These are phyloP conservation scores for Bufo bufo DNA, from an alignment of 2,113 vertebrate species.

Conservation along the genomic window DNA sequence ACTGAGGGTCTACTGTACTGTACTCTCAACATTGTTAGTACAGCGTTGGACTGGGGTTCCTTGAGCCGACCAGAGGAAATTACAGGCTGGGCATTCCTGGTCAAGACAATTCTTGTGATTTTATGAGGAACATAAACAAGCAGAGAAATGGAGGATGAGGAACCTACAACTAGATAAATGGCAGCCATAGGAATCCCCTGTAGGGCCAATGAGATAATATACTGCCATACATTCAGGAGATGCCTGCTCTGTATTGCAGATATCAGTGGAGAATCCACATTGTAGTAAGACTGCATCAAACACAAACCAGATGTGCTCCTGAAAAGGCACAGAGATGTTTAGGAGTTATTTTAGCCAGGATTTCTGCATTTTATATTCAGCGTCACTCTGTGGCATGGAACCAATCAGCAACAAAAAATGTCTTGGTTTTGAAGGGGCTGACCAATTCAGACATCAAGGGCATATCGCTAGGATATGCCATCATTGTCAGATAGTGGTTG, in stretches of 20 bases:
- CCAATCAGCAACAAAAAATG: neutral
- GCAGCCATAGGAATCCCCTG: neutral
- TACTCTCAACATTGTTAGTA: too few species aligned
- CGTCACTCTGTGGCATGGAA: constrained; percentile 1
- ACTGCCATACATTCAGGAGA: neutral
- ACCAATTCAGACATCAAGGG: too few species aligned
- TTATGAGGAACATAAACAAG: neutral
- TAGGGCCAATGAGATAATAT: neutral
- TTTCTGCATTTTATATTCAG: constrained; percentile 1
- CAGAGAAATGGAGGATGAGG: neutral
- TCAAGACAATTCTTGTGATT: neutral
- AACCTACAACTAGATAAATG: neutral
- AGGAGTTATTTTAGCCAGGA: neutral
- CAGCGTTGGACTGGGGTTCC: too few species aligned
- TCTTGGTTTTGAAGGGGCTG: neutral
- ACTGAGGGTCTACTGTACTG: too few species aligned
- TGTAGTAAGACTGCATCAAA: neutral
- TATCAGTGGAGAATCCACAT: neutral
- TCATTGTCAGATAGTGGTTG: too few species aligned
- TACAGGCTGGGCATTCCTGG: too few species aligned
- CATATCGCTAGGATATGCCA: too few species aligned
- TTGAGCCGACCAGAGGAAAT: too few species aligned
- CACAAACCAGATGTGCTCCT: constrained; percentile 21
- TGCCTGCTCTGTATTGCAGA: neutral
- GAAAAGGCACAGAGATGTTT: constrained; percentile 7